phyloP scores from a whole-genome alignment of 1,140 invertebrate species.

The Cyclargus thomasi region DNA sequence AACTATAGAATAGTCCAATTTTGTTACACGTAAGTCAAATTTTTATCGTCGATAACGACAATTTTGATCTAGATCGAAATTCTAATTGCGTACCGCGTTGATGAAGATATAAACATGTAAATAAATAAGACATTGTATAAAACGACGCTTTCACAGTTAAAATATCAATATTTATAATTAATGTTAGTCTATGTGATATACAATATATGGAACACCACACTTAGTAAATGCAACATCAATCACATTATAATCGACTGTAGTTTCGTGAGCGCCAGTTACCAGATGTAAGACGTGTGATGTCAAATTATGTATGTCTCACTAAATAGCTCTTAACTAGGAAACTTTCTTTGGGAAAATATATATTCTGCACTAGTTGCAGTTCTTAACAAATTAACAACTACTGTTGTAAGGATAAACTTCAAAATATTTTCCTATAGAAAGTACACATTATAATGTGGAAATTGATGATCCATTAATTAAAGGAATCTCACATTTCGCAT shows the following conservation, averaged over 20 bases:
- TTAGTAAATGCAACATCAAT: not conserved
- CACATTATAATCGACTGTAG: not conserved
- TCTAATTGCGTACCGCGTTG: not conserved
- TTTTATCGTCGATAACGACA: constrained; percentile 4
- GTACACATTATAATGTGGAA: too few relatives aligned
- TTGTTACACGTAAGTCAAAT: constrained; percentile 6
- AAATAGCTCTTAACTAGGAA: not conserved
- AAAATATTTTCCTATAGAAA: too few relatives aligned
- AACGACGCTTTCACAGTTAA: not conserved
- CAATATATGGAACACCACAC: not conserved
- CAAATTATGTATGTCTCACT: not conserved
- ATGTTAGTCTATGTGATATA: not conserved
- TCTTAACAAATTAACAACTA: too few relatives aligned
- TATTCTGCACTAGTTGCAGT: too few relatives aligned
- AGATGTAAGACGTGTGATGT: not conserved
- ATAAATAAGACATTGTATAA: constrained; percentile 2
- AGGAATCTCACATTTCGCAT: not conserved
- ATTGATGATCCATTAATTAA: not conserved
- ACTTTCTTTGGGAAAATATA: too few relatives aligned
- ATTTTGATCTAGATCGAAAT: constrained; percentile 7
- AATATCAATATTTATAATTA: constrained; percentile 2
- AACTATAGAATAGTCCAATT: not conserved
- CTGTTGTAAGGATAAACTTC: too few relatives aligned
- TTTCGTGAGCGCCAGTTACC: not conserved
- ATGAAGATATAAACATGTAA: not conserved